Base-by-base conservation (phyloP, 2,888 invertebrate species). In the Scelioninae gen. 2 region DNA sequence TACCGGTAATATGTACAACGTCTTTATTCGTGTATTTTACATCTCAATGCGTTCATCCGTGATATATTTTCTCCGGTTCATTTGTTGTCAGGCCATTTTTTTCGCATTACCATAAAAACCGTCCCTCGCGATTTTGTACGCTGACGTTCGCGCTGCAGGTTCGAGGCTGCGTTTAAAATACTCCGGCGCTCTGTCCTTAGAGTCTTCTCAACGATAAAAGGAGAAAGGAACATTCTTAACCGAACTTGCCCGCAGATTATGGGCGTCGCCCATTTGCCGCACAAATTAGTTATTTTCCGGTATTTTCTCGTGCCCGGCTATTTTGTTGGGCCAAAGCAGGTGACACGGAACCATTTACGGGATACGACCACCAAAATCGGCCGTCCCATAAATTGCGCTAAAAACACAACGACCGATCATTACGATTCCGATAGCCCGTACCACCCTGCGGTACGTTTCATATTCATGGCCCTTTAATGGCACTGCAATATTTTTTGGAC, bases 251-350 rank as follows among this genome's bases (percentile, higher is more conserved):
- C 57, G 64, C 55, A 63, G 68, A 74, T 73, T 67, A 79, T 79
- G 79, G 80, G 81, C 80, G 81, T 76, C 75, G 73, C 77, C 76
- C 72, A 76, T 74, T 76, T 73, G 72, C 64, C 74, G 57, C 72
- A 76, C 73, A 80, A 80, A 82, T 82, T 79, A 77, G 80, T 82
- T n/a, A n/a, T n/a, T n/a, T 82, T 81, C 52, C 67, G 69, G 80
- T 81, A 83, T 80, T 79, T 77, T 63, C 61, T 73, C 74, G 70
- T 60, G 43, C 72, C 28, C 41, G 58, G 35, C 52, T 41, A 57
- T 69, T 77, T 77, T 76, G 73, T 69, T 75, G 65, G 60, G 50
- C 68, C 48, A 45, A 57, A 68, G 60, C 76, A 78, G 77, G 76
- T 77, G 78, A 78, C 78, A 76, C 73, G 45, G 64, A 57, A 39